phyloP scores from a whole-genome alignment of 2,797 vertebrate genomes.

The Phalanger gymnotis region DNA sequence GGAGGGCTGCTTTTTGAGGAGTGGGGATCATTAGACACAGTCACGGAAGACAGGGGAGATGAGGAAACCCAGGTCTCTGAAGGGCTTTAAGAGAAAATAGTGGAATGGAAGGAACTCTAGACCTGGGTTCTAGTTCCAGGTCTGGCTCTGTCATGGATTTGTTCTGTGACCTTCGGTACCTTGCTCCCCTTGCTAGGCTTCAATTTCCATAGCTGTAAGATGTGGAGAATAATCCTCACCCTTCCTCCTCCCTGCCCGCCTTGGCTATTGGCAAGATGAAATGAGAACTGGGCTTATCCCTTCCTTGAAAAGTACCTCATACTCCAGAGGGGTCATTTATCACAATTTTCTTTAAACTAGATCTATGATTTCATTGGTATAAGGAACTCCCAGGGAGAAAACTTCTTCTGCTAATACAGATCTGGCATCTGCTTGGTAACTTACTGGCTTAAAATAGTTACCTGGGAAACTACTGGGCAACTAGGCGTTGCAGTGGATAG shows the following conservation, averaged over 20 bases:
- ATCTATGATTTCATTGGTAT: not conserved
- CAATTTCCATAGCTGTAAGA: not conserved
- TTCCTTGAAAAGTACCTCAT: not conserved
- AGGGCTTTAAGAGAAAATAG: not conserved
- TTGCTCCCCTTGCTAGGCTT: not conserved
- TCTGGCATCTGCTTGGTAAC: not conserved
- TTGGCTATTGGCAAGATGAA: not conserved
- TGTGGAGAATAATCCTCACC: not conserved
- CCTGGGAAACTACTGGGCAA: not conserved
- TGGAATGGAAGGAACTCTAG: not conserved
- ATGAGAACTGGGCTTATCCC: not conserved
- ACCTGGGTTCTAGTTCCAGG: not conserved
- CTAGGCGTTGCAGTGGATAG: not conserved
- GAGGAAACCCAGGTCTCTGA: not conserved
- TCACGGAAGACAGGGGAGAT: not conserved
- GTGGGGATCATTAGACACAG: not conserved
- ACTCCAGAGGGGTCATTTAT: not conserved
- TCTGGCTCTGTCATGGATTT: not conserved
- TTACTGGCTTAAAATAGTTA: not conserved
- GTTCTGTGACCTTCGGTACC: not conserved
- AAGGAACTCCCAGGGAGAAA: not conserved
- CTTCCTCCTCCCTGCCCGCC: not conserved
- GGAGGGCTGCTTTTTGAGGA: not conserved
- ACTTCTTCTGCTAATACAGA: not conserved
- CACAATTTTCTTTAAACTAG: not conserved